Conservation (phyloP, 1,140 invertebrate species). For the Aphelinus atriplicis region DNA sequence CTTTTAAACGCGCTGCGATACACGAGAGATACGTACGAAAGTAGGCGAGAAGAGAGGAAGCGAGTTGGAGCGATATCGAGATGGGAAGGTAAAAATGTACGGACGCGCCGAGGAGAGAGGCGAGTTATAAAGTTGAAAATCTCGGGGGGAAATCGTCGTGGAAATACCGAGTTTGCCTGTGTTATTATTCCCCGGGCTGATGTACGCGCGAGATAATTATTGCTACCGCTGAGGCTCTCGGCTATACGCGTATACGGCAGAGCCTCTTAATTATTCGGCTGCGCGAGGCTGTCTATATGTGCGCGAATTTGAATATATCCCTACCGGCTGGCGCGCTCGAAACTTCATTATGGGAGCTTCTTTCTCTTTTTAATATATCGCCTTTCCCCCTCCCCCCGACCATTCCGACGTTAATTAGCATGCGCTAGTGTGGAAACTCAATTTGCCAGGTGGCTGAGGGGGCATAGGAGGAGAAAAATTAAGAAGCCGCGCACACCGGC, state of each 20-base stretch:
- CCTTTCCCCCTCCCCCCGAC: neutral
- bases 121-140: slow-evolving; percentile 22
- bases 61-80: too few species aligned
- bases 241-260: too few species aligned
- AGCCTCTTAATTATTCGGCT: slow-evolving; percentile 20
- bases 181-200: slow-evolving; percentile 27
- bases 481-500: too few species aligned
- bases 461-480: too few species aligned
- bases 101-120: neutral
- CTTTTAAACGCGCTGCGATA: too few species aligned
- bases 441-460: slow-evolving; percentile 5
- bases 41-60: too few species aligned
- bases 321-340: too few species aligned
- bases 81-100: too few species aligned
- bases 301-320: slow-evolving; percentile 24
- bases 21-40: too few species aligned
- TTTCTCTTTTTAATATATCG: neutral
- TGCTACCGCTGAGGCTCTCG: neutral
- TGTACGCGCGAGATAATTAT: slow-evolving; percentile 25
- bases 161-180: slow-evolving; percentile 25
- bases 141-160: slow-evolving; percentile 29
- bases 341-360: slow-evolving; percentile 12
- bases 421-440: slow-evolving; percentile 21
- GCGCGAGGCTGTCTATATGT: neutral
- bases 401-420: slow-evolving; percentile 34